Conservation (phyloP, 2,113 vertebrate genomes). For the Salminus brasiliensis region DNA sequence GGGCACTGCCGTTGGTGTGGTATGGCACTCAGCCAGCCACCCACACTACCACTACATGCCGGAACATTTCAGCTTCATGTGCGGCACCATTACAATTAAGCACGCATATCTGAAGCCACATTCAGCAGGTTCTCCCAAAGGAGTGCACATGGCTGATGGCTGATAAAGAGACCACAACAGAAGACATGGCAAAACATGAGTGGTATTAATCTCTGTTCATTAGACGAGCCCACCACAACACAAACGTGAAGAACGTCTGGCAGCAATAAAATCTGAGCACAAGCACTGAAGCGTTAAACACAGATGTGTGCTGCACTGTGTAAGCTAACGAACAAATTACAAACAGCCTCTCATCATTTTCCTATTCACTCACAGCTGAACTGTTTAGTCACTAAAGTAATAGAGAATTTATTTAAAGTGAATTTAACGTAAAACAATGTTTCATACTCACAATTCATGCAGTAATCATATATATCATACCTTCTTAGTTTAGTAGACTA, state of each 20-base stretch:
- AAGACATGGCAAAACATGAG: constrained; percentile 15
- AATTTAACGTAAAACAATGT: too few relatives aligned
- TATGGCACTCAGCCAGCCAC: constrained; percentile 37
- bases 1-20: constrained; percentile 23
- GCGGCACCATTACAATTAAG: constrained; percentile 23
- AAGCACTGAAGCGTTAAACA: constrained; percentile 7
- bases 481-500: too few relatives aligned
- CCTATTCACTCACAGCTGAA: not conserved
- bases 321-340: not conserved
- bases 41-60: constrained; percentile 42
- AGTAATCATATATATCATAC: too few relatives aligned
- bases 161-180: constrained; percentile 28
- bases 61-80: constrained; percentile 46
- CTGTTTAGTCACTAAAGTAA: too few relatives aligned
- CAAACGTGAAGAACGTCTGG: constrained; percentile 25
- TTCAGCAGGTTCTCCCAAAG: not conserved
- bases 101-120: not conserved
- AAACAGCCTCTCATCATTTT: not conserved
- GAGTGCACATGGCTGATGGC: not conserved
- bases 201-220: constrained; percentile 12
- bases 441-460: not conserved
- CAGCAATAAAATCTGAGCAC: constrained; percentile 20
- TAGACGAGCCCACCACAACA: not conserved
- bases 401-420: too few relatives aligned
- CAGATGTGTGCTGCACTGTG: not conserved